phyloP scores from a whole-genome alignment of 2,113 vertebrate species.

The Corythornis cristatus region DNA sequence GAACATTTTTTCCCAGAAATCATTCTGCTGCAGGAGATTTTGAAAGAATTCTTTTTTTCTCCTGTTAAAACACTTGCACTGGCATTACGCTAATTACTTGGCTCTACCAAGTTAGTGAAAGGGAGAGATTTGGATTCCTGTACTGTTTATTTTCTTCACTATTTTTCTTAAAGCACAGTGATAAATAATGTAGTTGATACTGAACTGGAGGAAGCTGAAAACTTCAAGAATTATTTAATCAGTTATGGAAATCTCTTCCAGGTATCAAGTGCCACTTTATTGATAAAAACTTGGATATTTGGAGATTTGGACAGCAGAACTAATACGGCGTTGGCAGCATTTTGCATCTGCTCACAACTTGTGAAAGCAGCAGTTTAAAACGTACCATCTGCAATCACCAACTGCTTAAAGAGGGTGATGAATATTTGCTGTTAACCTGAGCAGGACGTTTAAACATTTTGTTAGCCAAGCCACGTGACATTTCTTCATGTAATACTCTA shows the following conservation, averaged over 20 bases:
- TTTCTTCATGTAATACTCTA: neutral
- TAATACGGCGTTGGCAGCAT: neutral
- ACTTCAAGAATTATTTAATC: neutral
- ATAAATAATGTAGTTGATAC: neutral
- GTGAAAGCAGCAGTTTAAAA: constrained; percentile 11
- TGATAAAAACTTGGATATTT: neutral
- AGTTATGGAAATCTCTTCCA: neutral
- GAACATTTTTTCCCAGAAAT: neutral
- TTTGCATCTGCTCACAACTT: constrained; percentile 7
- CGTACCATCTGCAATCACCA: constrained; percentile 36
- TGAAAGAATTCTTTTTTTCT: neutral
- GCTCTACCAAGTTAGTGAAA: neutral
- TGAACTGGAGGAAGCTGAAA: neutral
- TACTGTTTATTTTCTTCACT: neutral
- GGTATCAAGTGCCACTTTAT: neutral
- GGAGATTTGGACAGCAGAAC: neutral
- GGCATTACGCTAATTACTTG: neutral
- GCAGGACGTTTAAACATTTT: neutral
- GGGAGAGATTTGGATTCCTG: neutral
- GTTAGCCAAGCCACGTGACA: neutral
- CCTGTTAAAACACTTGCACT: neutral
- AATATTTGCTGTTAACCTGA: neutral
- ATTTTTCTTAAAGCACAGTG: neutral
- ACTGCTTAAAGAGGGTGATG: neutral
- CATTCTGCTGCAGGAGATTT: neutral